Base-by-base conservation (phyloP, 2,888 invertebrate species). In the Agriopis leucophaearia region DNA sequence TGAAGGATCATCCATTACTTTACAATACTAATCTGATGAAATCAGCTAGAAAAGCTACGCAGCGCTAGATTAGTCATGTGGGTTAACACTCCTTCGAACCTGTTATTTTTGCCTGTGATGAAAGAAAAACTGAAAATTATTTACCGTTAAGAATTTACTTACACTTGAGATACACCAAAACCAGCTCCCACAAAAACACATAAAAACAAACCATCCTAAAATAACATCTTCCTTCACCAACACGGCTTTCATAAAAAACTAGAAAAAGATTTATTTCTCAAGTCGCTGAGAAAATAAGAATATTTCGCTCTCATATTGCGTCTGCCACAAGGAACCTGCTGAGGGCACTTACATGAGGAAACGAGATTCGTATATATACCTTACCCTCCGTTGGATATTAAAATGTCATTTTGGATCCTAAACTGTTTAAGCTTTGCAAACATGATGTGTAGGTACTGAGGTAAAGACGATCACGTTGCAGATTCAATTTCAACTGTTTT, bases 291-390 rank as follows among this genome's bases (percentile, higher is more conserved):
- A 54, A 66, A 62, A 67, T 59, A 67, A 59, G 44, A 48, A 63
- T 67, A 62, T 67, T 61, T 51, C 16, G 44, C 58, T 59, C 58
- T 58, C 67, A 58, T 66, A 66, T 66, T 67, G 63, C 67, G 58
- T 54, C 63, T 48, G 63, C 35, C 62, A 40, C 51, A 47, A 52
- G 58, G 16, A 55, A 55, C 40, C 55, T 56, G 44, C 51, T 51
- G 50, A 52, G 67, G 52, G 52, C 16, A 48, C 45, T 45, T 63
- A 63, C 58, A 59, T 35, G 63, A 58, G 44, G 47, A 54, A 67
- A 63, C 67, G 58, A 63, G 63, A 63, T 63, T 54, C 48, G 54
- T 52, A 52, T 51, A 63, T 42, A 13, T 56, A 38, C 27, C 58
- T 36, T 40, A 13, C 15, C 18, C 38, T 7, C 15, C n/a, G 38